These are phyloP conservation scores for Paracentrotus lividus DNA, from an alignment of 53 echinoderm and acorn worm species.

Conservation along the genomic window DNA sequence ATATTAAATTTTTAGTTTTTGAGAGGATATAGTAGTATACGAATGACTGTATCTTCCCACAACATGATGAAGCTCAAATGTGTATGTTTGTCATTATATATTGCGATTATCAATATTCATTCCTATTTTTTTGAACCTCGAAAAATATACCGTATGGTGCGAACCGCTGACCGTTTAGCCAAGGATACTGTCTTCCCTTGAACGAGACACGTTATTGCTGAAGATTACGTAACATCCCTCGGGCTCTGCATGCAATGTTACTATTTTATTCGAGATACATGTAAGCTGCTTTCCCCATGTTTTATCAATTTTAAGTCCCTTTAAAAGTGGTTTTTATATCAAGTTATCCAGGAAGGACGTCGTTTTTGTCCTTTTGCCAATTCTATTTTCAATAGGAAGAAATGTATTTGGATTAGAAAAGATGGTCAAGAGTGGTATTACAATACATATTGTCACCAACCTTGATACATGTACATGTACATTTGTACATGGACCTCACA, in stretches of 20 bases:
- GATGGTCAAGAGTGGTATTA: background rate
- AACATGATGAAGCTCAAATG: too few species aligned
- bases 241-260: background rate
- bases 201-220: background rate
- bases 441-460: background rate
- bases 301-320: too few species aligned
- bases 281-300: too few species aligned
- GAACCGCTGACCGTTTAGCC: too few species aligned
- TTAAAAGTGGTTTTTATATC: background rate
- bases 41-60: too few species aligned
- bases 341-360: conserved; percentile 4
- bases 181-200: too few species aligned
- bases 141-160: background rate
- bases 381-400: background rate
- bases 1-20: too few species aligned
- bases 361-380: background rate
- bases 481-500: background rate
- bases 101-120: too few species aligned
- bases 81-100: too few species aligned
- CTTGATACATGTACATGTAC: background rate
- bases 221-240: background rate
- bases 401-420: background rate
- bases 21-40: too few species aligned
- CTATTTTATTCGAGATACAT: too few species aligned
- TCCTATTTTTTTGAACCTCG: too few species aligned